These are phyloP conservation scores for Sphaerodactylus townsendi DNA, from an alignment of 2,113 vertebrate genomes.

Conservation along the genomic window DNA sequence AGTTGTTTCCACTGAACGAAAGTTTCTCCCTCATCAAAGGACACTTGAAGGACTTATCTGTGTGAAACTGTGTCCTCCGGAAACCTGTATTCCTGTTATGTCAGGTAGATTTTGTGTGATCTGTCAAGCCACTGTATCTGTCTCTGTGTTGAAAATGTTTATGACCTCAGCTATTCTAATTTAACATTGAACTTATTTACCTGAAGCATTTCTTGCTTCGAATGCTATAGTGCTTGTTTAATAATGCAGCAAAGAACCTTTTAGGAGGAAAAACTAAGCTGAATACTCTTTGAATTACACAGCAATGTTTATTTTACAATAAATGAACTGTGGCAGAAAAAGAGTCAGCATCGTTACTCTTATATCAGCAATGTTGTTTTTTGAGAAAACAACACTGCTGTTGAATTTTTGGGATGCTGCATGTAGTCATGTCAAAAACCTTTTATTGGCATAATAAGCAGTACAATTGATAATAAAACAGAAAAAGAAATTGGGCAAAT, in stretches of 20 bases:
- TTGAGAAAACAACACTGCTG: neutral
- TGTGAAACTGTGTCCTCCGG: slow-evolving; percentile 16
- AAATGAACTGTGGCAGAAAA: neutral
- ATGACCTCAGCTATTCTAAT: neutral
- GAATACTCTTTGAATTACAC: neutral
- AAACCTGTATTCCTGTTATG: neutral
- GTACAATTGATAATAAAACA: too few species aligned
- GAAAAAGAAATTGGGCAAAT: too few species aligned
- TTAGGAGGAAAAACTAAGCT: neutral
- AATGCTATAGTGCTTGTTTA: neutral
- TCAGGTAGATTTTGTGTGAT: neutral
- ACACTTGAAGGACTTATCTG: slow-evolving; percentile 15
- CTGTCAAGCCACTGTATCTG: neutral
- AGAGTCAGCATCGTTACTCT: neutral
- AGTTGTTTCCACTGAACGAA: too few species aligned
- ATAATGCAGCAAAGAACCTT: neutral
- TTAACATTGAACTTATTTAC: neutral
- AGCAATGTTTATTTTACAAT: neutral
- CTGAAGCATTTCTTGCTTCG: neutral
- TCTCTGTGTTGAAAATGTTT: neutral
- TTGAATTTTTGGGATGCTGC: neutral
- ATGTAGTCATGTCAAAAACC: too few species aligned
- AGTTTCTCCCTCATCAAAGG: slow-evolving; percentile 21
- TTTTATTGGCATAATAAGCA: too few species aligned
- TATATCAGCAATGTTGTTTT: neutral